Percentiles rank a stretch among this genome's conserved stretches.
Evolutionary conservation across 2,113 vertebrate species (phyloP).

Genomic region (Barbus barbus): DNA sequence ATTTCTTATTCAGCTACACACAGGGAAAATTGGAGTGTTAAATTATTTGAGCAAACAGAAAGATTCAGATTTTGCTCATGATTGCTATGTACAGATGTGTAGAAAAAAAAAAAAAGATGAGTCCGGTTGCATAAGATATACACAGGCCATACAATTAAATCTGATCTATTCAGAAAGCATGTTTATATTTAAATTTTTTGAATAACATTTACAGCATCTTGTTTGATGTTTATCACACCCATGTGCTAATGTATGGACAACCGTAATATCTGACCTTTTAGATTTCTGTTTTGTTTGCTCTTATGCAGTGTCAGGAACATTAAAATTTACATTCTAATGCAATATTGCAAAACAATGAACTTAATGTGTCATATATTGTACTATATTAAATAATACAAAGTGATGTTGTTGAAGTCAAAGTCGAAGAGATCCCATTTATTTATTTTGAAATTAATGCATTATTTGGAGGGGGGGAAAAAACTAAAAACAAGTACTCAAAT

Average conservation of each 20-base stretch:
- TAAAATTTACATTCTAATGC: neutral
- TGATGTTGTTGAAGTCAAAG: neutral
- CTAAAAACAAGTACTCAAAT: neutral
- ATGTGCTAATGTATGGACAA: neutral
- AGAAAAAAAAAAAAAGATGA: neutral
- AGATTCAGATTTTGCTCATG: neutral
- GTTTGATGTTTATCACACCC: neutral
- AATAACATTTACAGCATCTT: neutral
- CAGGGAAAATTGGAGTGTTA: neutral
- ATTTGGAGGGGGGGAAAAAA: neutral
- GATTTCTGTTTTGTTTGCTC: neutral
- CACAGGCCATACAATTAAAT: neutral
- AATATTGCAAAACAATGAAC: neutral
- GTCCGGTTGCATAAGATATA: neutral
- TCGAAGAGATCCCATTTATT: neutral
- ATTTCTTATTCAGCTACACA: neutral
- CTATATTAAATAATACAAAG: neutral
- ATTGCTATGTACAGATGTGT: neutral
- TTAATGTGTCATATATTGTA: neutral
- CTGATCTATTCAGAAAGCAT: neutral
- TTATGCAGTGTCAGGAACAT: neutral
- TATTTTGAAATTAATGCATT: neutral
- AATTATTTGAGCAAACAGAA: constrained; percentile 1
- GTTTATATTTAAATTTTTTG: neutral
- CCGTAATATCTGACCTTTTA: neutral